A percentile compares a stretch with the other conserved stretches of the same genome.
Evolutionary conservation across 1,140 invertebrate species (phyloP).

Genomic region (Caenorhabditis tropicalis): DNA sequence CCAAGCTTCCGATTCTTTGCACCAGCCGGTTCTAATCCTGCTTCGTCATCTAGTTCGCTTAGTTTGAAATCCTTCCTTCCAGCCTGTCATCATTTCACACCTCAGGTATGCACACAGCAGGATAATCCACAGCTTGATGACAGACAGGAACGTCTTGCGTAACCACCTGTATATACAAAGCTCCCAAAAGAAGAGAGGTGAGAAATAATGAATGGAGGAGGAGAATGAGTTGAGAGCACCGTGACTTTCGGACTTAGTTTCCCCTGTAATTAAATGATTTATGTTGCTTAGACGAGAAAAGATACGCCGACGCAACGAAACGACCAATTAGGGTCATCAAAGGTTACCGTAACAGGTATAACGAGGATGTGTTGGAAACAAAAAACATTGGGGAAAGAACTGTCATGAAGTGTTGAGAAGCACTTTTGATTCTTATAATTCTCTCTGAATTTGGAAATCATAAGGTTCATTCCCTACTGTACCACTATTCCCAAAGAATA

Average conservation of each 20-base stretch:
- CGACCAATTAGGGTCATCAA: constrained; percentile 21
- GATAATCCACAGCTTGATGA: constrained; percentile 42
- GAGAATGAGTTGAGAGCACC: background rate
- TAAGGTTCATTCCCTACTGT: too few species aligned
- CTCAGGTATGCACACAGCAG: constrained; percentile 33
- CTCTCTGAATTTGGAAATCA: too few species aligned
- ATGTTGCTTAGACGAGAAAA: background rate
- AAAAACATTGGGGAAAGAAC: background rate
- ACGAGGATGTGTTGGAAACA: background rate
- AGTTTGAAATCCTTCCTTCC: background rate
- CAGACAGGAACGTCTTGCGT: constrained; percentile 33
- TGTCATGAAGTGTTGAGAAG: too few species aligned
- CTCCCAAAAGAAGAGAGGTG: constrained; percentile 5
- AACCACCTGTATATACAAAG: constrained; percentile 37
- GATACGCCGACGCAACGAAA: background rate
- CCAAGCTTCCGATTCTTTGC: too few species aligned
- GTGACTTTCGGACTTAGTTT: background rate
- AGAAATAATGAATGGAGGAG: background rate
- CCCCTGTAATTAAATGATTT: constrained; percentile 28
- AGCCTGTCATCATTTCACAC: constrained; percentile 11
- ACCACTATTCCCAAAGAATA: too few species aligned
- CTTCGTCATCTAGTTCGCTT: background rate
- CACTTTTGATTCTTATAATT: too few species aligned
- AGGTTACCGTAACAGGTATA: constrained; percentile 4
- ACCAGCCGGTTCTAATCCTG: background rate